A percentile compares a stretch with the other conserved stretches of the same genome.
phyloP scores from a whole-genome alignment of 1,140 invertebrate genomes.

The Lordiphosa clarofinis region DNA sequence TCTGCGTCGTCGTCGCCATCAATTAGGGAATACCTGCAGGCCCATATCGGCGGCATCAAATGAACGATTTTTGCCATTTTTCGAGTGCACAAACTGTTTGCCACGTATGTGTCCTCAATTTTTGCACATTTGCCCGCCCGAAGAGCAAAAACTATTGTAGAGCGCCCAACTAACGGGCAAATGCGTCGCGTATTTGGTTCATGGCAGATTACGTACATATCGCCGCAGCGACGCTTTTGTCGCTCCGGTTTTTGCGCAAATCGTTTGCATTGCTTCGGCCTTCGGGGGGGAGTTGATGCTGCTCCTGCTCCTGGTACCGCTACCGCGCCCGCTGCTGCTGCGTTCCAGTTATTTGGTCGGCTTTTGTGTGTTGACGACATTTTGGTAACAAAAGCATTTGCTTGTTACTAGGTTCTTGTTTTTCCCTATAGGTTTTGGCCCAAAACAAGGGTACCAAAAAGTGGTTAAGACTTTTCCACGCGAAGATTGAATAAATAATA shows the following conservation, averaged over 20 bases:
- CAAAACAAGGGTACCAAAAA: constrained; percentile 18
- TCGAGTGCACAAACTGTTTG: constrained; percentile 48
- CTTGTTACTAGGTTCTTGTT: constrained; percentile 36
- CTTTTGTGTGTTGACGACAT: constrained; percentile 54
- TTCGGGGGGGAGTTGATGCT: constrained; percentile 8
- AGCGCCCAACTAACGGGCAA: constrained; percentile 14
- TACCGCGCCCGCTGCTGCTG: constrained; percentile 8
- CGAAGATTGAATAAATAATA: too few relatives aligned
- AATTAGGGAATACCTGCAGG: constrained; percentile 64
- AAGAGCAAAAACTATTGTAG: constrained; percentile 30
- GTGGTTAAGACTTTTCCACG: constrained; percentile 1
- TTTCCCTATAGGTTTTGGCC: constrained; percentile 29
- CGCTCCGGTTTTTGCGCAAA: constrained; percentile 59
- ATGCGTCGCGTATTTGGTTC: constrained; percentile 62
- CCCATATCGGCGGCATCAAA: not conserved
- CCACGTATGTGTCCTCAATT: constrained; percentile 53
- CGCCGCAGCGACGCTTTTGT: not conserved
- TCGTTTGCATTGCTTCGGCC: constrained; percentile 61
- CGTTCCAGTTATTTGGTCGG: constrained; percentile 64
- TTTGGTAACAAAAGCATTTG: constrained; percentile 60
- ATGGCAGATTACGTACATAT: constrained; percentile 69
- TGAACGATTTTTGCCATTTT: constrained; percentile 39
- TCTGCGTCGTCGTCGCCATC: constrained; percentile 24
- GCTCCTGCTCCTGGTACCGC: constrained; percentile 5
- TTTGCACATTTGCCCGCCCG: constrained; percentile 35